Evolutionary conservation across 1,140 invertebrate genomes (phyloP).

Genomic region (Dermatophagoides farinae): DNA sequence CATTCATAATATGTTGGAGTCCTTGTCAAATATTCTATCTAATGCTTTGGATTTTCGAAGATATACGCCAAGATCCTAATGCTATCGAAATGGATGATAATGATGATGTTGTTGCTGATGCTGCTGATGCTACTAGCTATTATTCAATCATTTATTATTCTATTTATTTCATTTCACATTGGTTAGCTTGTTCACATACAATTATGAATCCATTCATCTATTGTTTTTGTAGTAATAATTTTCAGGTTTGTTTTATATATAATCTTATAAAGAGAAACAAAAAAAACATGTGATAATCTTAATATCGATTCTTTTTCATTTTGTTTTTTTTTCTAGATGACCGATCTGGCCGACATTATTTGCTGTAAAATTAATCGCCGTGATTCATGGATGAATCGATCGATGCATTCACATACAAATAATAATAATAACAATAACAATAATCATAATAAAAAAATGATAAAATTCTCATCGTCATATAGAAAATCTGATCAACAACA

Average conservation of each 20-base stretch:
- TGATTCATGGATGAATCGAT: no score
- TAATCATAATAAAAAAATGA: no score
- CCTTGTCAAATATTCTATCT: constrained; percentile 29
- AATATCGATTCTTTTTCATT: neutral
- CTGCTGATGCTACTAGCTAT: constrained; percentile 15
- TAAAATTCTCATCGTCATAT: no score
- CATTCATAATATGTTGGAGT: constrained; percentile 36
- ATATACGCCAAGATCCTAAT: constrained; percentile 2
- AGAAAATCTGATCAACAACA: no score
- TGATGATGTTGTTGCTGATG: neutral
- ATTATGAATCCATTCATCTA: constrained; percentile 68
- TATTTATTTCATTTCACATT: constrained; percentile 29
- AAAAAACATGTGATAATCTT: neutral
- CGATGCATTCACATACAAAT: no score
- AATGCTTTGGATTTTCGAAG: constrained; percentile 22
- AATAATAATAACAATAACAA: no score
- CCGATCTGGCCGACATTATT: neutral
- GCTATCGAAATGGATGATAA: constrained; percentile 15
- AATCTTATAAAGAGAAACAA: neutral
- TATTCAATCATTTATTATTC: constrained; percentile 19
- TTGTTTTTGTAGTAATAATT: constrained; percentile 65
- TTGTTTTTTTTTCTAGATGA: neutral
- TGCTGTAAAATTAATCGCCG: neutral
- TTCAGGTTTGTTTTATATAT: constrained; percentile 41
- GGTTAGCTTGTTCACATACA: constrained; percentile 2